Evolutionary conservation across 1,140 invertebrate species (phyloP), one percentile per base, ranked within the genome.

Genomic region (Halesus radiatus): DNA sequence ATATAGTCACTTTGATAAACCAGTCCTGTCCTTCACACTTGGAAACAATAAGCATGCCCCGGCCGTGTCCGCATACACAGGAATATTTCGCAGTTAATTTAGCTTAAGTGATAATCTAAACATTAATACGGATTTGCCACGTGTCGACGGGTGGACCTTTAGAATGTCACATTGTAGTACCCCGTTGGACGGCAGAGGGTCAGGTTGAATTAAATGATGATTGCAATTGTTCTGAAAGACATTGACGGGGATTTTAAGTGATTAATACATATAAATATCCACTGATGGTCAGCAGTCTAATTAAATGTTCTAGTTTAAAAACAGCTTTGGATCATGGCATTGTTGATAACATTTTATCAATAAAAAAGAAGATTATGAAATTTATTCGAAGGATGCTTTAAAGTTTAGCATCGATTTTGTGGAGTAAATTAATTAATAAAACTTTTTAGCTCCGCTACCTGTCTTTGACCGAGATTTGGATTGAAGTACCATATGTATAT

Each of bases 41-140:
- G 8, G 72, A 79, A 82, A 82, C 80, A 82, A 82, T 82, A 76
- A 79, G 10, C 26, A 26, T 23, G 53, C 74, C 76, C 76, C 7
- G 10, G n/a, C 70, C 70, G 18, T 62, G 50, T 78, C 23, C 20
- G 15, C 37, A 64, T 16, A 26, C 45, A 23, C 20, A 22, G 45
- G 32, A 68, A 75, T 70, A 79, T 80, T 83, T 80, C 74, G 66
- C 79, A 80, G 79, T 83, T 79, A 80, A 83, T 83, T 83, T 83
- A 62, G 79, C 76, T 77, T 78, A 77, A 80, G 81, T 80, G 81
- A 83, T 83, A 83, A 83, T 83, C 81, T 80, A 74, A 56, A 80
- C 81, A 83, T 83, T 83, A 75, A 80, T 83, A 56, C 68, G 81
- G 81, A 80, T 83, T 83, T 80, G 75, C 66, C 54, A 53, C 18